These are phyloP conservation scores for Radopholus similis DNA, from an alignment of 1,140 invertebrate genomes.

Conservation along the genomic window DNA sequence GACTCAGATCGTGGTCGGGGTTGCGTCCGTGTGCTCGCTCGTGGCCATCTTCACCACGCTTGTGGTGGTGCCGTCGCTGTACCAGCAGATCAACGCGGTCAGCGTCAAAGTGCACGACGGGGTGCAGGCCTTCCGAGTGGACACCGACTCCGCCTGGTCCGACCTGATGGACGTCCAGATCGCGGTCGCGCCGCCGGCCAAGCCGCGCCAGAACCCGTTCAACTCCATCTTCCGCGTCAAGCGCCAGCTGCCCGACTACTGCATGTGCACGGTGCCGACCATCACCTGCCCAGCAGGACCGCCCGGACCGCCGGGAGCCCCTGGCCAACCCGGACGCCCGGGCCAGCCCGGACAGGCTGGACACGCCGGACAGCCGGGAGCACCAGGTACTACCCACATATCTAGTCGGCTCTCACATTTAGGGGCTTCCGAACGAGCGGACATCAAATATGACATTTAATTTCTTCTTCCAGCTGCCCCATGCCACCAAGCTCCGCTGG, in stretches of 20 bases:
- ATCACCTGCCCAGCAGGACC: conserved; percentile 18
- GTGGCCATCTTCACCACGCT: conserved; percentile 29
- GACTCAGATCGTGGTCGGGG: conserved; percentile 31
- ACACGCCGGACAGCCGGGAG: conserved; percentile 41
- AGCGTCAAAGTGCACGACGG: conserved; percentile 31
- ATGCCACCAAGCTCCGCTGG: conserved; percentile 10
- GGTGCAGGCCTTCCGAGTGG: conserved; percentile 34
- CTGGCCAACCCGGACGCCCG: conserved; percentile 34
- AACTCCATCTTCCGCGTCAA: conserved; percentile 42
- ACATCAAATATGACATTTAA: conserved; percentile 37
- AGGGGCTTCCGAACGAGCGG: conserved; percentile 46
- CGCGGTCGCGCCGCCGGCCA: conserved; percentile 37
- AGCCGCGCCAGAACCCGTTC: conserved; percentile 43
- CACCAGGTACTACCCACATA: conserved; percentile 42
- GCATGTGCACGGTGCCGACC: conserved; percentile 26
- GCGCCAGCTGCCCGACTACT: conserved; percentile 16
- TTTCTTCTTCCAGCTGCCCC: background rate
- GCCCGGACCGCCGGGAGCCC: background rate
- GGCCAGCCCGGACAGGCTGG: conserved; percentile 48
- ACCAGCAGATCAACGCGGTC: conserved; percentile 32
- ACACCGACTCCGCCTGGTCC: conserved; percentile 45
- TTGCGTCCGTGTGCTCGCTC: conserved; percentile 32
- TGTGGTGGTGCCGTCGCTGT: conserved; percentile 32
- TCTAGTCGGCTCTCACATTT: too few species aligned
- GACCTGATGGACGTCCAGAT: conserved; percentile 47